phyloP scores from a whole-genome alignment of 2,888 invertebrate species.

The Osedax fenrisi region DNA sequence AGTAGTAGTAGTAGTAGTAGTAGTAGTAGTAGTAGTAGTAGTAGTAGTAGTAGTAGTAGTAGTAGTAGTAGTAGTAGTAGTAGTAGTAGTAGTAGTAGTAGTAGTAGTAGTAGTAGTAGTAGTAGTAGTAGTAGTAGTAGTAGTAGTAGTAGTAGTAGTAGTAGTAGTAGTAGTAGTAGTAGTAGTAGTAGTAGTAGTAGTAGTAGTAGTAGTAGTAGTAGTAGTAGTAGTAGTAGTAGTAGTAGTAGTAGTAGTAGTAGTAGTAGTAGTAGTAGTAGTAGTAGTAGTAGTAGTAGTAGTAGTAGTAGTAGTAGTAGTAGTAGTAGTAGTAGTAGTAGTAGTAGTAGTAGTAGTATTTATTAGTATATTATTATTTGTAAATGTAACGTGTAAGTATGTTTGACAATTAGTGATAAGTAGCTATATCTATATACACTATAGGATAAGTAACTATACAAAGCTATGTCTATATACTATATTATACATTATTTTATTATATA shows the following conservation, averaged over 20 bases:
- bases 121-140: no score
- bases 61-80: not conserved
- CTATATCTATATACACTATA: no score
- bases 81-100: not conserved
- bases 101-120: not conserved
- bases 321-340: not conserved
- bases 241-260: constrained; percentile 11
- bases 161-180: not conserved
- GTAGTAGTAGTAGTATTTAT: not conserved
- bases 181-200: not conserved
- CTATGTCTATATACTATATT: no score
- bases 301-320: not conserved
- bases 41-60: no score
- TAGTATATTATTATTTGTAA: not conserved
- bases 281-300: not conserved
- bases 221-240: not conserved
- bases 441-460: no score
- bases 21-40: no score
- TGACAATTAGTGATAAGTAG: no score
- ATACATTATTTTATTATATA: no score
- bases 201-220: not conserved
- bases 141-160: not conserved
- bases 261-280: constrained; percentile 13
- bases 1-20: no score
- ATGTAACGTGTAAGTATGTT: no score